Evolutionary conservation across 2,797 vertebrate species (phyloP).

Genomic region (Lacerta viridis): DNA sequence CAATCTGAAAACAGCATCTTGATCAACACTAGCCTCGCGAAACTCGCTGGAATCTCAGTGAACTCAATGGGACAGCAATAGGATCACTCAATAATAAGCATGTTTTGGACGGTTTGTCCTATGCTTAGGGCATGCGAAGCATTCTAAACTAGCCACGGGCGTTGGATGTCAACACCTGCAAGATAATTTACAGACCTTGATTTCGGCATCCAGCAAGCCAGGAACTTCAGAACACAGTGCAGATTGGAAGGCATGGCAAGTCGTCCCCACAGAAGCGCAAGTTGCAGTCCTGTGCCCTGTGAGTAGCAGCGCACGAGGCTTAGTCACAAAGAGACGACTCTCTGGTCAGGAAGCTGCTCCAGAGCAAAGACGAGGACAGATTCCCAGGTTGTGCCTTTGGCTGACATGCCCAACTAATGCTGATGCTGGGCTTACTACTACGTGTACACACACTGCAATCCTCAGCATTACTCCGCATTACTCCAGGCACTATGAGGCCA

Average conservation of each 20-base stretch:
- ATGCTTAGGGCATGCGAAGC: too few relatives aligned
- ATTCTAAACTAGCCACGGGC: neutral
- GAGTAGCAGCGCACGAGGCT: neutral
- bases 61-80: neutral
- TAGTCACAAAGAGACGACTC: neutral
- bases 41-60: neutral
- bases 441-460: conserved; percentile 27
- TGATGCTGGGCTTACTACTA: conserved; percentile 22
- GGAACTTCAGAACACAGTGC: conserved; percentile 47
- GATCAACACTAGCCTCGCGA: neutral
- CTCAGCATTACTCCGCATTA: conserved; percentile 55
- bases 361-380: conserved; percentile 53
- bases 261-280: neutral
- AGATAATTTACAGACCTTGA: conserved; percentile 58
- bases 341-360: conserved; percentile 23
- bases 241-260: conserved; percentile 56
- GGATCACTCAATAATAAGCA: neutral
- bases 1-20: neutral
- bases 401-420: neutral
- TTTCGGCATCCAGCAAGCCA: conserved; percentile 46
- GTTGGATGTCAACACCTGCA: too few relatives aligned
- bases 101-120: neutral
- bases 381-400: conserved; percentile 62
- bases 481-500: conserved; percentile 46
- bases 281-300: neutral